These are phyloP conservation scores for Nycticebus coucang DNA, from an alignment of 2,113 vertebrate genomes.

Conservation along the genomic window DNA sequence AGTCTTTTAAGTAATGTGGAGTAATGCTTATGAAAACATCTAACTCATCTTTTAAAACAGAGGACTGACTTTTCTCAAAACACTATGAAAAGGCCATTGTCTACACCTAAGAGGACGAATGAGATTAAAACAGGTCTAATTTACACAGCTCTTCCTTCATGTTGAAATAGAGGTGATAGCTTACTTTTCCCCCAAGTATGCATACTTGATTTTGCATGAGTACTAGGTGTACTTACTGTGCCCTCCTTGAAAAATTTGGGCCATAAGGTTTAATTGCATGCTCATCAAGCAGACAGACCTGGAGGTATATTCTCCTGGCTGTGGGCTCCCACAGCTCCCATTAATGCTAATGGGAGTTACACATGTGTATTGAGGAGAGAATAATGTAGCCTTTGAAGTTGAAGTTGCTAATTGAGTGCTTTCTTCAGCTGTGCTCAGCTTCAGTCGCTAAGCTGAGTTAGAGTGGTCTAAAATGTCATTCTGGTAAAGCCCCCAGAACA, in stretches of 20 bases:
- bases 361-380: slow-evolving; percentile 71
- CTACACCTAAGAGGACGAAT: neutral
- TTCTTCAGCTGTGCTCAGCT: slow-evolving; percentile 73
- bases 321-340: slow-evolving; percentile 64
- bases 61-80: neutral
- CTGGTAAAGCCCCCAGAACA: slow-evolving; percentile 32
- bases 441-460: slow-evolving; percentile 54
- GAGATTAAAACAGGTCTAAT: slow-evolving; percentile 25
- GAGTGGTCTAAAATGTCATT: slow-evolving; percentile 62
- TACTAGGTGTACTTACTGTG: slow-evolving; percentile 1
- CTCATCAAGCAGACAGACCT: slow-evolving; percentile 69
- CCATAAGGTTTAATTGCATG: slow-evolving; percentile 73
- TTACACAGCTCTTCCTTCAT: neutral
- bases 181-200: neutral
- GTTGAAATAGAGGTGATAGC: slow-evolving; percentile 4
- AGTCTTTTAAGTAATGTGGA: neutral
- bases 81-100: neutral
- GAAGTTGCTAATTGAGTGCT: slow-evolving; percentile 75
- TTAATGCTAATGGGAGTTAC: slow-evolving; percentile 74
- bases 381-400: slow-evolving; percentile 74
- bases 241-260: slow-evolving; percentile 63
- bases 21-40: neutral
- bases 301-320: slow-evolving; percentile 62
- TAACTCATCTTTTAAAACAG: slow-evolving; percentile 19
- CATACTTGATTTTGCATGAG: slow-evolving; percentile 42